phyloP scores from a whole-genome alignment of 2,888 invertebrate species.

The Pinctada fucata region DNA sequence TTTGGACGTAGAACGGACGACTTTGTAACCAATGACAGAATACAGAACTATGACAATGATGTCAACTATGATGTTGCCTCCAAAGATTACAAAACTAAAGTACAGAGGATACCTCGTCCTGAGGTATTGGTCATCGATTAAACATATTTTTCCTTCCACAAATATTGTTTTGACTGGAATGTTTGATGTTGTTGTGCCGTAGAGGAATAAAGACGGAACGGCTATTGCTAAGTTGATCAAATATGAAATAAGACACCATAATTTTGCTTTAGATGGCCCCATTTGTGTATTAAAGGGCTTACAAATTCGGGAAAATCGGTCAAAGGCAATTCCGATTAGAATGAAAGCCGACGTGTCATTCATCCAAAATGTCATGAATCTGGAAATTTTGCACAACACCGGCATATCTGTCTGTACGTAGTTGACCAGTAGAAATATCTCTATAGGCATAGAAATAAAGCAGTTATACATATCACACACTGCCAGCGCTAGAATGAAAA shows the following conservation, averaged over 20 bases:
- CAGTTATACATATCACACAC: constrained; percentile 56
- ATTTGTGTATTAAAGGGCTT: constrained; percentile 38
- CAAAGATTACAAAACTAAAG: constrained; percentile 50
- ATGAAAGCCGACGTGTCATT: constrained; percentile 53
- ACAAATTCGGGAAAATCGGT: constrained; percentile 57
- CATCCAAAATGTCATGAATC: constrained; percentile 55
- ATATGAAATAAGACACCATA: background rate
- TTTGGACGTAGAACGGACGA: constrained; percentile 2
- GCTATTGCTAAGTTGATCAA: constrained; percentile 45
- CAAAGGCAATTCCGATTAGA: constrained; percentile 54
- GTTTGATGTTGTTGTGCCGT: constrained; percentile 47
- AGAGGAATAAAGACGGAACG: constrained; percentile 54
- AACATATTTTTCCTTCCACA: constrained; percentile 46
- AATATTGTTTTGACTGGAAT: constrained; percentile 17
- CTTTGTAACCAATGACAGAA: constrained; percentile 44
- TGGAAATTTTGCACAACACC: constrained; percentile 52
- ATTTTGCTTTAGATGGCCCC: background rate
- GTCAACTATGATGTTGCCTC: constrained; percentile 41
- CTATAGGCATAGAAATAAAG: constrained; percentile 56
- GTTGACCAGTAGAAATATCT: constrained; percentile 45
- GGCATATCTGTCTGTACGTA: constrained; percentile 47
- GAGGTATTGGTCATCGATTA: constrained; percentile 43
- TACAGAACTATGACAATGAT: constrained; percentile 51
- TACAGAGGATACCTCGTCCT: constrained; percentile 46
- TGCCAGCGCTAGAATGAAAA: constrained; percentile 56